Base-by-base conservation (phyloP, 2,797 vertebrate genomes). In the Bryconaethiops microstoma region DNA sequence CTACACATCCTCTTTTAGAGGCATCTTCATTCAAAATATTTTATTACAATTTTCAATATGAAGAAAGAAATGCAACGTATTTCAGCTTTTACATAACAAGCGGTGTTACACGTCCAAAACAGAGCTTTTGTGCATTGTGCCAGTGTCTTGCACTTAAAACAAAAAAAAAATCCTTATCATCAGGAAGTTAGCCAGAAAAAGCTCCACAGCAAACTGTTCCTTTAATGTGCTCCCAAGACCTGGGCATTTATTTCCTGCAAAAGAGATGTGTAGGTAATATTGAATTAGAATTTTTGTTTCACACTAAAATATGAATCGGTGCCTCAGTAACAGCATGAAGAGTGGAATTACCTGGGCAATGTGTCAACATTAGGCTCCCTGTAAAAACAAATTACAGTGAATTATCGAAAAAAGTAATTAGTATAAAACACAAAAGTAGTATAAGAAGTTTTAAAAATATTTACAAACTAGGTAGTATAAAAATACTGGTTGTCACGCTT, bases 331-430 rank as follows among this genome's bases (percentile, higher is more conserved):
- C 42, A 45, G 42, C 42, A 45, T 12, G 7, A 2, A 45, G 64
- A n/a, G 12, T 16, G 5, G 19, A 4, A 57, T 79, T 90, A 95
- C 92, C 93, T 92, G 83, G 92, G 91, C 80, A 93, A 81, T 0
- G 92, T 90, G 85, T 95, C 94, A 25, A 87, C 88, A 87, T 93
- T 91, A 13, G 92, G 93, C 35, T 94, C 93, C 59, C 93, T 95
- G 10, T 35, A n/a, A 73, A 79, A 78, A 88, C 4, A 88, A 54
- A 88, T 48, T 5, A 21, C 12, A 7, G 13, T 29, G 12, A 62
- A 25, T 62, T 2, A 23, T 1, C 12, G 13, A 13, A 13, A 52
- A 13, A 0, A 14, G 3, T 14, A 35, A 35, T 2, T 4, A 35
- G 35, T 35, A 35, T 52, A 52, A 13, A 52, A 52, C 48, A 52